phyloP scores from a whole-genome alignment of 2,888 invertebrate species.

The Lathronympha strigana region DNA sequence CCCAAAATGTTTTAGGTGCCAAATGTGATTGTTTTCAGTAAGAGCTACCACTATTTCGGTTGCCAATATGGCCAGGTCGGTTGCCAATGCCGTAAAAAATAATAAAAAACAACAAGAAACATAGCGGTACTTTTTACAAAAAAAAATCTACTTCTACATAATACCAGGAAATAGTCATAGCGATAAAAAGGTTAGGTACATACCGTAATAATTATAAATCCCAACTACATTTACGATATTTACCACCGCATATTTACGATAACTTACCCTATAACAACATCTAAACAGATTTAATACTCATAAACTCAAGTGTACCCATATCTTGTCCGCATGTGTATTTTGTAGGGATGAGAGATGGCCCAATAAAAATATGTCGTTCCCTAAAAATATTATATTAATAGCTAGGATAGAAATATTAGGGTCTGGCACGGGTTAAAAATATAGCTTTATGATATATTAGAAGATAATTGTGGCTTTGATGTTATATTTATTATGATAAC shows the following conservation, averaged over 20 bases:
- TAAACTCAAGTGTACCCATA: slow-evolving; percentile 46
- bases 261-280: not conserved
- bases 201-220: not conserved
- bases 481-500: slow-evolving; percentile 44
- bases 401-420: slow-evolving; percentile 57
- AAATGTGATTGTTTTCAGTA: no score
- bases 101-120: no score
- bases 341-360: slow-evolving; percentile 55
- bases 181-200: not conserved
- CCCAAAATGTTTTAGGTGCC: no score
- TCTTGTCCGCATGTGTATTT: slow-evolving; percentile 52
- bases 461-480: slow-evolving; percentile 49
- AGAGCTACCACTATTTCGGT: no score
- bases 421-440: slow-evolving; percentile 53
- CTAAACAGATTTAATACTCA: slow-evolving; percentile 47
- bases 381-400: slow-evolving; percentile 68
- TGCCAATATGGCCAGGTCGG: no score
- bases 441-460: slow-evolving; percentile 53
- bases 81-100: no score
- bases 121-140: no score
- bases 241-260: not conserved
- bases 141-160: no score
- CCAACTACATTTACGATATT: not conserved
- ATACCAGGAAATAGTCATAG: not conserved
- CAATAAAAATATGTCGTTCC: slow-evolving; percentile 62